Evolutionary conservation across 1,140 invertebrate species (phyloP).

Genomic region (Lepidurus arcticus): DNA sequence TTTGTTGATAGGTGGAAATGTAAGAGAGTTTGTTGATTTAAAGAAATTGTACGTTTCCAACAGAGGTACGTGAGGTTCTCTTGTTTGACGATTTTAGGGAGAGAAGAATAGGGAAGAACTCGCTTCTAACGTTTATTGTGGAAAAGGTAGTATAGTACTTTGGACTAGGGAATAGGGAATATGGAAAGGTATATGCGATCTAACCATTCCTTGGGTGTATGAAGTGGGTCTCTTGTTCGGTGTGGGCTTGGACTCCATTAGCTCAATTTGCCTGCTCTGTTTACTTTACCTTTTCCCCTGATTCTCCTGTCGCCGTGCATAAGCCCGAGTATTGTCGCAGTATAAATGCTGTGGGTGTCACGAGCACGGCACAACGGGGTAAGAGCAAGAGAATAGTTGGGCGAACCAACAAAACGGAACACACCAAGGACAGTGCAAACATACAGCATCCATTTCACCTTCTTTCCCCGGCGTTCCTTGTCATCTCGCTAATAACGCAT

Average conservation of each 20-base stretch:
- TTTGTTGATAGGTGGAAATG: no score
- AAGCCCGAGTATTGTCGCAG: not conserved
- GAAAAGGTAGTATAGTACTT: not conserved
- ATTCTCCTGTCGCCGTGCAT: not conserved
- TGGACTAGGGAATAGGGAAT: not conserved
- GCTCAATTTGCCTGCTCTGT: conserved; percentile 21
- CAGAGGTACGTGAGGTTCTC: no score
- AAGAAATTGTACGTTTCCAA: no score
- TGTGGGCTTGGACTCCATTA: conserved; percentile 12
- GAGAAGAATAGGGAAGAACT: conserved; percentile 5
- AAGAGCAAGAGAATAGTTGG: not conserved
- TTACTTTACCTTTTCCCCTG: not conserved
- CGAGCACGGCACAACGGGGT: not conserved
- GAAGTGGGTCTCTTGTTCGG: conserved; percentile 14
- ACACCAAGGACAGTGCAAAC: not conserved
- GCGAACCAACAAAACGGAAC: conserved; percentile 17
- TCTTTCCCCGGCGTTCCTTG: not conserved
- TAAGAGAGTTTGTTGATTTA: no score
- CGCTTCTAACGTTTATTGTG: not conserved
- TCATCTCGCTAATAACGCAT: not conserved
- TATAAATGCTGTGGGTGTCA: not conserved
- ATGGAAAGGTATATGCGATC: not conserved
- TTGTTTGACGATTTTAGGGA: not conserved
- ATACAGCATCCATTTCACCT: conserved; percentile 12
- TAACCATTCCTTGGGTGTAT: conserved; percentile 2